Evolutionary conservation across 2,888 invertebrate genomes (phyloP).

Genomic region (Spialia ferax): DNA sequence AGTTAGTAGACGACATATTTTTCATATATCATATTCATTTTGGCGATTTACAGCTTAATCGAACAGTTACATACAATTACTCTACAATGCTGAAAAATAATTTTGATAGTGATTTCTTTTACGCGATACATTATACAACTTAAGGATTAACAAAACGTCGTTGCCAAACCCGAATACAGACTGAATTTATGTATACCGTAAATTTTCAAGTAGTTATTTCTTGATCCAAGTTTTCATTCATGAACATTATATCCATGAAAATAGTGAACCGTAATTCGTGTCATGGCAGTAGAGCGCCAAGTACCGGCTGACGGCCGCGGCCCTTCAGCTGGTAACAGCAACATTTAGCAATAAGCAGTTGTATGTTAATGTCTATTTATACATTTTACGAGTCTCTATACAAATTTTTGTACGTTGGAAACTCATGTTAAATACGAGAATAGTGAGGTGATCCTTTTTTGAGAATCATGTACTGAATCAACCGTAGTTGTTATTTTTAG

Average conservation of each 20-base stretch:
- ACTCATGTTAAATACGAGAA: slow-evolving; percentile 79
- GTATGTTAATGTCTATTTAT: slow-evolving; percentile 85
- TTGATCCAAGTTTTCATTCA: slow-evolving; percentile 58
- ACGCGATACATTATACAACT: slow-evolving; percentile 44
- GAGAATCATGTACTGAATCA: slow-evolving; percentile 85
- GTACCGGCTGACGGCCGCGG: slow-evolving; percentile 47
- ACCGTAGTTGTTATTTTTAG: slow-evolving; percentile 83
- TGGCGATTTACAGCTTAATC: slow-evolving; percentile 37
- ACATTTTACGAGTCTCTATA: slow-evolving; percentile 86
- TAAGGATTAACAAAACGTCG: slow-evolving; percentile 69
- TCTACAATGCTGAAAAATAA: slow-evolving; percentile 23
- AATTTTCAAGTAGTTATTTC: slow-evolving; percentile 68
- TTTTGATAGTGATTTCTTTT: slow-evolving; percentile 44
- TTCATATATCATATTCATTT: slow-evolving; percentile 40
- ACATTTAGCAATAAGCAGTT: slow-evolving; percentile 85
- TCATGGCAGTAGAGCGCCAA: slow-evolving; percentile 11
- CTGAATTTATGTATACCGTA: slow-evolving; percentile 82
- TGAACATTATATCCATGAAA: slow-evolving; percentile 42
- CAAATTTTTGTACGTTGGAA: slow-evolving; percentile 84
- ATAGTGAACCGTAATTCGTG: slow-evolving; percentile 36
- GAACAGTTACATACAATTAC: slow-evolving; percentile 17
- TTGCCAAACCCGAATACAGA: slow-evolving; percentile 83
- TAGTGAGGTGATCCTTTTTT: slow-evolving; percentile 83
- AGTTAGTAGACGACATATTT: slow-evolving; percentile 42
- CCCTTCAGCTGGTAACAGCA: slow-evolving; percentile 58